A percentile compares a stretch with the other conserved stretches of the same genome.
These are phyloP conservation scores for Craterocephalus amniculus DNA, from an alignment of 2,797 vertebrate genomes.

Conservation along the genomic window DNA sequence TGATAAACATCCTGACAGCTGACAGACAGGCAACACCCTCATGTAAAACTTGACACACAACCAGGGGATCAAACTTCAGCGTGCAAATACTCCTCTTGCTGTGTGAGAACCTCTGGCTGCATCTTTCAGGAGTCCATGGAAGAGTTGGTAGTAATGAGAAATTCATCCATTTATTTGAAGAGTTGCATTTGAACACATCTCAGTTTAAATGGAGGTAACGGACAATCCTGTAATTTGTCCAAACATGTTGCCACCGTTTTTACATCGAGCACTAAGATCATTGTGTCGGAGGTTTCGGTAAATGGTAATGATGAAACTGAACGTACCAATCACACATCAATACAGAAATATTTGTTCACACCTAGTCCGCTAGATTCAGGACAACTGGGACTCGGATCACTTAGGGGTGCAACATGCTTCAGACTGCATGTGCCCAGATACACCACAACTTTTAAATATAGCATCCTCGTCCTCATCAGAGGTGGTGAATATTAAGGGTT, in stretches of 20 bases:
- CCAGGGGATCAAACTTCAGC: background rate
- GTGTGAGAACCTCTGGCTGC: background rate
- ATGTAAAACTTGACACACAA: conserved; percentile 18
- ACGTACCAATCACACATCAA: no score
- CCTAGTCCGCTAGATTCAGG: no score
- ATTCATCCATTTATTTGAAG: no score
- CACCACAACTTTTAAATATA: no score
- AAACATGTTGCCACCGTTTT: conserved; percentile 4
- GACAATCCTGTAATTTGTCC: background rate
- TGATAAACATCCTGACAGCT: conserved; percentile 15
- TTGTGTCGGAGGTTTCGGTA: conserved; percentile 26
- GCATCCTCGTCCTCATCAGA: no score
- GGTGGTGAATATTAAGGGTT: no score
- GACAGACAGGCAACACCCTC: conserved; percentile 42
- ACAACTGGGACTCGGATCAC: no score
- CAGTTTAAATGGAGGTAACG: background rate
- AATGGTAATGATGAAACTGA: background rate
- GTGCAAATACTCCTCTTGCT: background rate
- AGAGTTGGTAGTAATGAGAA: no score
- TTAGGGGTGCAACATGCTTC: no score
- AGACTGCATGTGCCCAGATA: no score
- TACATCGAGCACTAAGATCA: conserved; percentile 29
- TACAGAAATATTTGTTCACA: no score
- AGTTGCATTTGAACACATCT: background rate
- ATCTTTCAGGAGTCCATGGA: background rate